Evolutionary conservation across 2,888 invertebrate genomes (phyloP).

Genomic region (Cheiracanthium punctorium): DNA sequence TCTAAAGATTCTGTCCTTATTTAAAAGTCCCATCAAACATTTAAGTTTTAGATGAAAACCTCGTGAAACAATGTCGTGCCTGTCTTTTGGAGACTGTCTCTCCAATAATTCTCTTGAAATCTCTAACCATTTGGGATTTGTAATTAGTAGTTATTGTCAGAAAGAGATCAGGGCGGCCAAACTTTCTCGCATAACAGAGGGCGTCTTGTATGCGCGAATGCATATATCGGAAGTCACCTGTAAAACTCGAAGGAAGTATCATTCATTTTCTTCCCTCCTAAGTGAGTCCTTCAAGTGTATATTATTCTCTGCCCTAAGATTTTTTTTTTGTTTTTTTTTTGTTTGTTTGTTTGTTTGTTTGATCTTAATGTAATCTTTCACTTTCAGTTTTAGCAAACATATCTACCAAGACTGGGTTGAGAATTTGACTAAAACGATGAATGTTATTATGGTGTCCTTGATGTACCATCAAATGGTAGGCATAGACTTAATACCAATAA

Average conservation of each 20-base stretch:
- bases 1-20: conserved; percentile 72
- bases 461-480: background rate
- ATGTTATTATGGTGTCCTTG: background rate
- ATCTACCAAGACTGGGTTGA: background rate
- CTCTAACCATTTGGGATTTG: conserved; percentile 73
- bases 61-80: conserved; percentile 71
- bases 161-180: conserved; percentile 73
- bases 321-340: too few relatives aligned
- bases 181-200: conserved; percentile 71
- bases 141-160: conserved; percentile 74
- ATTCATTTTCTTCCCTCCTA: conserved; percentile 72
- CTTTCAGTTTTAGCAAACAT: conserved; percentile 71
- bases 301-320: conserved; percentile 73
- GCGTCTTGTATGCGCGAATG: conserved; percentile 75
- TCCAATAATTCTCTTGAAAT: background rate
- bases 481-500: too few relatives aligned
- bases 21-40: conserved; percentile 71
- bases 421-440: background rate
- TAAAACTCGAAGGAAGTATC: conserved; percentile 75
- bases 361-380: conserved; percentile 74
- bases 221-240: conserved; percentile 74
- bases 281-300: conserved; percentile 72
- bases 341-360: too few relatives aligned
- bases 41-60: conserved; percentile 73
- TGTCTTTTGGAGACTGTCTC: conserved; percentile 62